phyloP scores from a whole-genome alignment of 2,888 invertebrate genomes.

The Deroplatys truncata region DNA sequence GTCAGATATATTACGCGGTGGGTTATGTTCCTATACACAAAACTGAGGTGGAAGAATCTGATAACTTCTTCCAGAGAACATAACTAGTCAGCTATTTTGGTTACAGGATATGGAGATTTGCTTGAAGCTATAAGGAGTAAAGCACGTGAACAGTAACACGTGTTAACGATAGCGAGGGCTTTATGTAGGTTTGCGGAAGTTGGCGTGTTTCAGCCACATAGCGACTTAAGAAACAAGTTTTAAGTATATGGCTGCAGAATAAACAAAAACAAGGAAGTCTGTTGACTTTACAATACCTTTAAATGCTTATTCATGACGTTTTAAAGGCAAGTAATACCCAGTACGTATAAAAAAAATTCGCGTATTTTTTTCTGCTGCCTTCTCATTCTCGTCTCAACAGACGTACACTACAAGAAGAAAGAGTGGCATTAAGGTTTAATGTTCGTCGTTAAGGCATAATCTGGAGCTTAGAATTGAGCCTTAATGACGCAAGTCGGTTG shows the following conservation, averaged over 20 bases:
- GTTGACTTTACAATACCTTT: neutral
- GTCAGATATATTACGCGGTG: too few relatives aligned
- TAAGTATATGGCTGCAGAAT: neutral
- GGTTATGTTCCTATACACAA: too few relatives aligned
- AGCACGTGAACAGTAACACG: neutral
- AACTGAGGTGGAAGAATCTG: too few relatives aligned
- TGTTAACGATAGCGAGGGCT: neutral
- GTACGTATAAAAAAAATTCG: neutral
- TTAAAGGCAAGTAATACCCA: neutral
- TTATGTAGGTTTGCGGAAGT: neutral
- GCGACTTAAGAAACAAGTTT: neutral
- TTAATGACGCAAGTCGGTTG: conserved; percentile 1
- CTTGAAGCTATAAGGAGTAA: neutral
- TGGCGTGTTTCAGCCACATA: neutral
- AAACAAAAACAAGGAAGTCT: neutral
- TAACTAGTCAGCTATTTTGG: too few relatives aligned
- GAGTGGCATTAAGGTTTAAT: conserved; percentile 2
- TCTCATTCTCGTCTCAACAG: neutral
- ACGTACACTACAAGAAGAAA: neutral
- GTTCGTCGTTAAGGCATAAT: conserved; percentile 9
- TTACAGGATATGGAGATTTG: neutral
- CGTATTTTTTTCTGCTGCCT: neutral
- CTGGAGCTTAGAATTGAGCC: conserved; percentile 11
- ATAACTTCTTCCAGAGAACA: too few relatives aligned
- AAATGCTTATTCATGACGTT: neutral